Percentiles rank a stretch among this genome's conserved stretches.
Evolutionary conservation across 2,888 invertebrate species (phyloP).

Genomic region (Lacanobia oleracea): DNA sequence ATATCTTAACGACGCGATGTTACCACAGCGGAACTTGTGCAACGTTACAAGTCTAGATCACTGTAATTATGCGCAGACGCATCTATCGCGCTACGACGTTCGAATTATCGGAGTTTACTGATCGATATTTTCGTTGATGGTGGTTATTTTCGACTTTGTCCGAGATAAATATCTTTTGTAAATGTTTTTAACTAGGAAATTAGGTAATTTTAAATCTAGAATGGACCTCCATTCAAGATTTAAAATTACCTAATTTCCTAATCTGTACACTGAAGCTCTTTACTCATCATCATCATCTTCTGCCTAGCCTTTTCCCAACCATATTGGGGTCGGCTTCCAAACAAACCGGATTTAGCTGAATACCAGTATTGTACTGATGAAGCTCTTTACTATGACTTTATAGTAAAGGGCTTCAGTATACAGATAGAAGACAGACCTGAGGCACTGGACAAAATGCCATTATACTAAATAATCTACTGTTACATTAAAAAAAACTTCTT

Average conservation of each 20-base stretch:
- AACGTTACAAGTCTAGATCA: constrained; percentile 51
- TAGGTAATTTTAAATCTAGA: constrained; percentile 1
- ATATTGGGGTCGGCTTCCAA: no score
- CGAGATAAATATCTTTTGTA: constrained; percentile 3
- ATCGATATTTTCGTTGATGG: constrained; percentile 24
- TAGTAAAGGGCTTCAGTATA: not conserved
- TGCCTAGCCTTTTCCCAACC: no score
- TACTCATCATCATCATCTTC: no score
- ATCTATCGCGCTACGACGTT: constrained; percentile 28
- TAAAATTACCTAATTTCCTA: no score
- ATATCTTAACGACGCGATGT: constrained; percentile 50
- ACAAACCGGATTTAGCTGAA: no score
- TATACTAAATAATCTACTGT: no score
- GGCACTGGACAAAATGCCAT: no score
- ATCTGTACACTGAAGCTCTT: no score
- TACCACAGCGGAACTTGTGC: constrained; percentile 49
- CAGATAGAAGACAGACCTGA: not conserved
- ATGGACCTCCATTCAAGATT: not conserved
- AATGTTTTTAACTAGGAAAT: constrained; percentile 26
- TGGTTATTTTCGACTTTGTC: constrained; percentile 42
- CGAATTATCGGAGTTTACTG: constrained; percentile 40
- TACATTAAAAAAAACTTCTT: no score
- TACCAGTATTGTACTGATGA: no score
- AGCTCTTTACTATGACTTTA: no score
- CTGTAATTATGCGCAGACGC: constrained; percentile 58